Percentiles rank a stretch among this genome's conserved stretches.
These are phyloP conservation scores for Philypnodon macrostomus DNA, from an alignment of 2,797 vertebrate genomes.

Conservation along the genomic window DNA sequence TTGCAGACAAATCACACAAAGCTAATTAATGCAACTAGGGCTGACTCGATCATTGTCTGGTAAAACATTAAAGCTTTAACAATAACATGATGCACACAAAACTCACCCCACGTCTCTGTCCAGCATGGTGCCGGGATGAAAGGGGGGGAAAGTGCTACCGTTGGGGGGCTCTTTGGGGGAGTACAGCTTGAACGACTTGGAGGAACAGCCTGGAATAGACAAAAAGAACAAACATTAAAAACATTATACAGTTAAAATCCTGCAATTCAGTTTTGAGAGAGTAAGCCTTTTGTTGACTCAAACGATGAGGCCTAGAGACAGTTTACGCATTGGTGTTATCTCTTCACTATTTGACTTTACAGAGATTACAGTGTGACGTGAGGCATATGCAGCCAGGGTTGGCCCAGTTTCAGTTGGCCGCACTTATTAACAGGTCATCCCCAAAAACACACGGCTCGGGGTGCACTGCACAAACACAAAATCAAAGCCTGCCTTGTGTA, in stretches of 20 bases:
- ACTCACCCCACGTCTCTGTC: slow-evolving; percentile 98
- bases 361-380: slow-evolving; percentile 12
- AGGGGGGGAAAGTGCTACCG: slow-evolving; percentile 96
- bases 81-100: neutral
- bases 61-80: neutral
- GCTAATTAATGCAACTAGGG: no score
- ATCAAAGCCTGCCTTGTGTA: slow-evolving; percentile 8
- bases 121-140: slow-evolving; percentile 99
- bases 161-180: slow-evolving; percentile 82
- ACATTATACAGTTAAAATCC: neutral
- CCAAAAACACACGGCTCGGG: slow-evolving; percentile 20
- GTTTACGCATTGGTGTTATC: neutral
- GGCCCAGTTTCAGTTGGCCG: slow-evolving; percentile 45
- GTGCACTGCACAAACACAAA: slow-evolving; percentile 22
- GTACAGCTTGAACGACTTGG: slow-evolving; percentile 99
- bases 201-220: slow-evolving; percentile 90
- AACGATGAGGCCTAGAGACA: neutral
- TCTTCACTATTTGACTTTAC: slow-evolving; percentile 3
- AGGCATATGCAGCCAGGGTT: slow-evolving; percentile 15
- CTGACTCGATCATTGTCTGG: neutral
- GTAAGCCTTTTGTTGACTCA: neutral
- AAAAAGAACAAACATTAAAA: neutral
- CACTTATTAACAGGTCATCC: slow-evolving; percentile 41
- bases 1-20: no score
- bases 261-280: neutral